Conservation (phyloP, 2,113 vertebrate species). For the Turnix velox region DNA sequence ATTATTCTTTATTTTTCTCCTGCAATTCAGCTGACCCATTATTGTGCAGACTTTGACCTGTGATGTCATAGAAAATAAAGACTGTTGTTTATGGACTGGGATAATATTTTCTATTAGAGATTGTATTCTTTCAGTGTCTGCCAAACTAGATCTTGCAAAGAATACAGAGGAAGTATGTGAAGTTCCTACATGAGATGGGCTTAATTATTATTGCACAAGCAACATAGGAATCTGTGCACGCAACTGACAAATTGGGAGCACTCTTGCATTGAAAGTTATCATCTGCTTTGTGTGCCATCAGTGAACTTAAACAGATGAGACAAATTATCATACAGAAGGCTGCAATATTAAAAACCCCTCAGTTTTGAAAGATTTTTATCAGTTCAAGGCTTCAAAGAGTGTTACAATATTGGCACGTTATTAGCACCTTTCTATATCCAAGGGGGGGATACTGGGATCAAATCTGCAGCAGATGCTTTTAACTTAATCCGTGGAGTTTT, state of each 20-base stretch:
- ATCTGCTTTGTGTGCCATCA: neutral
- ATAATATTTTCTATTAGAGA: neutral
- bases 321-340: neutral
- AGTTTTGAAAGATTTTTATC: neutral
- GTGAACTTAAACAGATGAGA: neutral
- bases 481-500: neutral
- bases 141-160: neutral
- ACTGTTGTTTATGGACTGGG: neutral
- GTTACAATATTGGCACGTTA: neutral
- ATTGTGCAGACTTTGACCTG: neutral
- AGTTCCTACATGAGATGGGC: neutral
- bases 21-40: neutral
- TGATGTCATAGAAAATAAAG: neutral
- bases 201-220: neutral
- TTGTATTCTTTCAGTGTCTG: neutral
- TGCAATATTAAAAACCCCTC: neutral
- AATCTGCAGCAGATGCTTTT: constrained; percentile 43
- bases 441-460: neutral
- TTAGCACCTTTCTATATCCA: neutral
- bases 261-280: neutral
- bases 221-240: neutral
- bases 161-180: neutral
- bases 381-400: neutral
- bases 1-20: neutral
- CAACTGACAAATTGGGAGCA: neutral